These are phyloP conservation scores for Thymelicus sylvestris DNA, from an alignment of 2,888 invertebrate genomes.

Conservation along the genomic window DNA sequence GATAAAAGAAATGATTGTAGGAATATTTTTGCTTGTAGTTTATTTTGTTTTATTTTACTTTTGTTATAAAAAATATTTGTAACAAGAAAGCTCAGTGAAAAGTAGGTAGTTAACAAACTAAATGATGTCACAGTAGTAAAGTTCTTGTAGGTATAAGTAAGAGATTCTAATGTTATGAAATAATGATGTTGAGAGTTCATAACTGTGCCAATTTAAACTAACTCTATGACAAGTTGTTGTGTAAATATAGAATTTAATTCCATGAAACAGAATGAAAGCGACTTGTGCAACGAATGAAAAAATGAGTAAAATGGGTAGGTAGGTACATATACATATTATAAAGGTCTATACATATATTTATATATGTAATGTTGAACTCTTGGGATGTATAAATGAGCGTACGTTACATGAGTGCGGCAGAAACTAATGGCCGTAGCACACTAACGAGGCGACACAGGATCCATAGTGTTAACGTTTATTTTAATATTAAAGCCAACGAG, in stretches of 20 bases:
- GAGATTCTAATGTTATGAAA: too few relatives aligned
- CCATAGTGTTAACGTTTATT: background rate
- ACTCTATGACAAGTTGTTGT: slow-evolving; percentile 16
- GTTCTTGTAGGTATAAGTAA: too few relatives aligned
- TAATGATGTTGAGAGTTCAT: background rate
- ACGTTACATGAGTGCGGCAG: slow-evolving; percentile 6
- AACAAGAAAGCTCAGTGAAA: too few relatives aligned
- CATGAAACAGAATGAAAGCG: slow-evolving; percentile 5
- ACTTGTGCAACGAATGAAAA: slow-evolving; percentile 23
- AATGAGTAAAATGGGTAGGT: background rate
- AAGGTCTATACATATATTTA: slow-evolving; percentile 1
- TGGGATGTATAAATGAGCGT: slow-evolving; percentile 1
- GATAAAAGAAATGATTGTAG: background rate
- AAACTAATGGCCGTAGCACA: slow-evolving; percentile 2
- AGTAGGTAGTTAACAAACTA: too few relatives aligned
- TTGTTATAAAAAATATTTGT: too few relatives aligned
- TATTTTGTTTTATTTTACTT: too few relatives aligned
- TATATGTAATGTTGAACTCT: background rate
- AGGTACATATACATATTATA: too few relatives aligned
- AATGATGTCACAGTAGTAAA: too few relatives aligned
- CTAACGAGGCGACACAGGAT: background rate
- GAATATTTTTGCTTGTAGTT: background rate
- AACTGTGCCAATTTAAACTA: slow-evolving; percentile 28
- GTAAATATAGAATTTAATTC: slow-evolving; percentile 20
- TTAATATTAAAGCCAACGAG: background rate